A percentile compares a stretch with the other conserved stretches of the same genome.
phyloP scores from a whole-genome alignment of 2,888 invertebrate species.

The Elmis aenea region DNA sequence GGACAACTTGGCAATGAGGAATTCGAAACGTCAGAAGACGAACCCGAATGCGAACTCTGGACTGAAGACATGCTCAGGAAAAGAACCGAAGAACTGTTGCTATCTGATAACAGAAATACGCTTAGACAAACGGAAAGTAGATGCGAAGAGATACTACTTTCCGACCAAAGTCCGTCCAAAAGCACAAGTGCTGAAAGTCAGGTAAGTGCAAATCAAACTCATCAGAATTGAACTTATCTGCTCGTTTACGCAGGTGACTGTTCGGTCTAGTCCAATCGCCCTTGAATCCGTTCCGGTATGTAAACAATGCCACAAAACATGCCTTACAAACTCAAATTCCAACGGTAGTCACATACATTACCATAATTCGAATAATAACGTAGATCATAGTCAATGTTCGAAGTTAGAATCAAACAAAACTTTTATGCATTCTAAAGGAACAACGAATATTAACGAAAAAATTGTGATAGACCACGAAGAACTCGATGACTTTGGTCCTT shows the following conservation, averaged over 20 bases:
- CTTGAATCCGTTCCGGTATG: conserved; percentile 70
- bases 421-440: conserved; percentile 2
- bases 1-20: conserved; percentile 58
- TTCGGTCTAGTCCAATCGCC: conserved; percentile 68
- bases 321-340: conserved; percentile 57
- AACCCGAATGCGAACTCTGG: conserved; percentile 62
- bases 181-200: conserved; percentile 76
- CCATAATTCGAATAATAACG: conserved; percentile 31
- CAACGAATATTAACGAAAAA: conserved; percentile 4
- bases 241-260: conserved; percentile 70
- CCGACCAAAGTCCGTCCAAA: conserved; percentile 63
- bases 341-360: conserved; percentile 35
- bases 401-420: conserved; percentile 11
- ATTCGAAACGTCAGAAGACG: conserved; percentile 41
- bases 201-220: conserved; percentile 47
- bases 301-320: conserved; percentile 74
- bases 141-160: conserved; percentile 46
- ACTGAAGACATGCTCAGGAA: conserved; percentile 67
- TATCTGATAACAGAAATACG: conserved; percentile 44
- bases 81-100: conserved; percentile 64
- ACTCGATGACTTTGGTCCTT: conserved; percentile 60
- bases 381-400: conserved; percentile 27
- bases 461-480: conserved; percentile 25
- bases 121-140: conserved; percentile 36
- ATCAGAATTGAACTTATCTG: neutral